Conservation (phyloP, 2,888 invertebrate genomes). For the Galerucella pusilla region DNA sequence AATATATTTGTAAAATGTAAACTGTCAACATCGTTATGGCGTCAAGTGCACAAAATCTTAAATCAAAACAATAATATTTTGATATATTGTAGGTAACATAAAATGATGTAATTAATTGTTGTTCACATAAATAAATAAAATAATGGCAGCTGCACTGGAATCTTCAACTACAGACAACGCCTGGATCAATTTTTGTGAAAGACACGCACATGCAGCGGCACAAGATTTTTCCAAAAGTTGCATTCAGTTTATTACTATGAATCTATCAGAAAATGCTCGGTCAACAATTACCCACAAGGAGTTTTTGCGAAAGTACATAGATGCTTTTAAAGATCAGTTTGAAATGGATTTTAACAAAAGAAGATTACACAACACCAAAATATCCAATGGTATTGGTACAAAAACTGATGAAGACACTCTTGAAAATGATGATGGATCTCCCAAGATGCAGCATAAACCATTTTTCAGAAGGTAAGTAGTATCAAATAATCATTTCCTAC, state of each 20-base stretch:
- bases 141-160: conserved; percentile 58
- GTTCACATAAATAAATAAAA: conserved; percentile 22
- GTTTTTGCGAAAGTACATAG: conserved; percentile 84
- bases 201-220: conserved; percentile 86
- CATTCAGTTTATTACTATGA: conserved; percentile 79
- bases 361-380: conserved; percentile 66
- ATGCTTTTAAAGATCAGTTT: conserved; percentile 86
- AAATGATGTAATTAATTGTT: conserved; percentile 40
- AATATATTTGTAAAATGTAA: conserved; percentile 8
- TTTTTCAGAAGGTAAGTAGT: conserved; percentile 76
- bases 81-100: conserved; percentile 23
- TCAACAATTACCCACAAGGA: conserved; percentile 80
- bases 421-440: conserved; percentile 80
- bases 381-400: conserved; percentile 59
- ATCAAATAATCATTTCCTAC: neutral
- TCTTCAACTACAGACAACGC: conserved; percentile 48
- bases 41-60: conserved; percentile 44
- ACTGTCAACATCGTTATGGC: conserved; percentile 42
- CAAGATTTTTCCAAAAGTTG: conserved; percentile 91
- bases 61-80: conserved; percentile 45
- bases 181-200: conserved; percentile 88
- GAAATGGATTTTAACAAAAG: conserved; percentile 79
- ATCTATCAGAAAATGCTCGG: conserved; percentile 74
- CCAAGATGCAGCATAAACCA: conserved; percentile 83
- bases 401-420: conserved; percentile 71